Evolutionary conservation across 2,113 vertebrate genomes (phyloP), one percentile per base, ranked within the genome.

Genomic region (Psophia crepitans): DNA sequence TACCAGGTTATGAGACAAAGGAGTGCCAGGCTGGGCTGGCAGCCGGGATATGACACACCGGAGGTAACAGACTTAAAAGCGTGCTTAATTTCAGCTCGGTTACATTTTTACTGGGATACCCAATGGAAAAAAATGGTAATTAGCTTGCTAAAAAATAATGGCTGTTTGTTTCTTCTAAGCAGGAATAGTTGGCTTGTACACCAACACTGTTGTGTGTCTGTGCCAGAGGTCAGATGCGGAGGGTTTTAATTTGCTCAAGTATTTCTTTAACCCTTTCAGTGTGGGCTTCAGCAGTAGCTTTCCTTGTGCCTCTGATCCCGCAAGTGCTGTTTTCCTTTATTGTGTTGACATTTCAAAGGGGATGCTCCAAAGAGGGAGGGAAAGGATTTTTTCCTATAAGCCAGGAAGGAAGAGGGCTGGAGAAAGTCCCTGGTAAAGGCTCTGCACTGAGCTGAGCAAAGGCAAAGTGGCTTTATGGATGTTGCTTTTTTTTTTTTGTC

Each of bases 101-200:
- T 96, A 39, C 74, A 70, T 95, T 92, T 92, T 95, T 96, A 65
- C 90, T 95, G 81, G 87, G 81, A 94, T 79, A 96, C 46, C 81
- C 44, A 77, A 32, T 87, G 93, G 94, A 96, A 96, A 92, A 57
- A 95, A 89, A 94, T 69, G 54, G 81, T 91, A 91, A 93, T 97
- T 93, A 57, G 69, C 41, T 33, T 35, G 66, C 84, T 91, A 64
- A 70, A 93, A 89, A 84, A 93, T 69, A 93, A 58, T 79, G 83
- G 57, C 80, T 97, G 88, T 92, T 96, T 96, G 89, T 97, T 95
- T 96, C 96, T 93, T 92, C 84, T 83, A 43, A 92, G 81, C 27
- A 39, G 89, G 32, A 93, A 57, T 37, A 63, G 89, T 64, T 95
- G 92, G 94, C 94, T 73, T 84, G 65, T 76, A 51, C 83, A 58